phyloP scores from a whole-genome alignment of 2,113 vertebrate genomes.

The Neolamprologus ventralis region DNA sequence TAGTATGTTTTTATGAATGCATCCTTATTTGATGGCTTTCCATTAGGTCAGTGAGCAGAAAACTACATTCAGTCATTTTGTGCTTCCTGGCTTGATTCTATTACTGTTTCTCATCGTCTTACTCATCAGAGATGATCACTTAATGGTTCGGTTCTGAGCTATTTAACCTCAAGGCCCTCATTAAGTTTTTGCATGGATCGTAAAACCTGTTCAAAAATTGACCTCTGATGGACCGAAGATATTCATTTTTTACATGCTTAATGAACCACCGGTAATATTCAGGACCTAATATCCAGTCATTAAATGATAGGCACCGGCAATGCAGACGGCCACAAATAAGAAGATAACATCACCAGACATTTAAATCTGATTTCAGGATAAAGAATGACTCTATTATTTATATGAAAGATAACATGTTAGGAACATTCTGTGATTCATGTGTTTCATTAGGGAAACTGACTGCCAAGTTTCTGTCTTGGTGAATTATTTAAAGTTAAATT shows the following conservation, averaged over 20 bases:
- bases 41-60: constrained; percentile 30
- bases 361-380: constrained; percentile 41
- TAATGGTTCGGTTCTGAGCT: constrained; percentile 31
- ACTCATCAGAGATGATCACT: constrained; percentile 38
- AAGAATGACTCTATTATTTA: constrained; percentile 2
- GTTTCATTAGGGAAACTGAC: neutral
- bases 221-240: constrained; percentile 10
- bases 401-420: neutral
- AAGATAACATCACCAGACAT: constrained; percentile 33
- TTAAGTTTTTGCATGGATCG: constrained; percentile 40
- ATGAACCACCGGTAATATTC: constrained; percentile 56
- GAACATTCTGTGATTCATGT: neutral
- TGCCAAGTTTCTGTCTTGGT: neutral
- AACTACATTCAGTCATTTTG: constrained; percentile 12
- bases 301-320: constrained; percentile 23
- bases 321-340: constrained; percentile 36
- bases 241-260: constrained; percentile 30
- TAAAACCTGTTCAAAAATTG: constrained; percentile 41
- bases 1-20: neutral
- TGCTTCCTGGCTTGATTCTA: constrained; percentile 32
- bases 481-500: neutral
- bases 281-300: constrained; percentile 35
- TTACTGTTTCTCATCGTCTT: constrained; percentile 35
- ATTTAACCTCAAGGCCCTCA: constrained; percentile 43
- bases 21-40: neutral